Evolutionary conservation across 2,113 vertebrate species (phyloP).

Genomic region (Zingel zingel): DNA sequence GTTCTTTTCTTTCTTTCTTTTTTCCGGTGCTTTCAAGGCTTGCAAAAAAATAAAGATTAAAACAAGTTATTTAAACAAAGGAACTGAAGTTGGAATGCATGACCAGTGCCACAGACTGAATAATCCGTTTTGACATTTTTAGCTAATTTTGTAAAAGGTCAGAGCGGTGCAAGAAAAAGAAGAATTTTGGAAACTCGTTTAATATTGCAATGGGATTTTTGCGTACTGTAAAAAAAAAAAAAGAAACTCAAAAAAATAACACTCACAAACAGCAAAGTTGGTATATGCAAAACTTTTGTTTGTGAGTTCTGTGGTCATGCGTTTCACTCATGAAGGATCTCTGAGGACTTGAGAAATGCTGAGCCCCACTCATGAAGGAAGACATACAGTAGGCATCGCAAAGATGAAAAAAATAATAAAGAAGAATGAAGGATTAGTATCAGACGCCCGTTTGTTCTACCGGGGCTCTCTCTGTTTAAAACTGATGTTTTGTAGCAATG

Average conservation of each 20-base stretch:
- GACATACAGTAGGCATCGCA: slow-evolving; percentile 33
- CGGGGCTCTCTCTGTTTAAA: slow-evolving; percentile 71
- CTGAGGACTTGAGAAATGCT: slow-evolving; percentile 68
- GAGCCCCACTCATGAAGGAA: slow-evolving; percentile 67
- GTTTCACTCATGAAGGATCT: slow-evolving; percentile 71
- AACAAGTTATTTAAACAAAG: slow-evolving; percentile 77
- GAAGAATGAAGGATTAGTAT: slow-evolving; percentile 69
- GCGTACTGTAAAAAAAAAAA: slow-evolving; percentile 57
- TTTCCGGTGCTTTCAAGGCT: slow-evolving; percentile 86
- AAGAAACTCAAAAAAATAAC: neutral
- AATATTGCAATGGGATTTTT: slow-evolving; percentile 69
- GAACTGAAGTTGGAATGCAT: slow-evolving; percentile 88
- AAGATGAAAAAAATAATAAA: slow-evolving; percentile 48
- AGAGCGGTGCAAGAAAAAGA: slow-evolving; percentile 54
- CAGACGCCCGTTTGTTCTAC: slow-evolving; percentile 60
- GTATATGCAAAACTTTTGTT: slow-evolving; percentile 77
- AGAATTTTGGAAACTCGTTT: slow-evolving; percentile 67
- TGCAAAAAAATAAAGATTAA: slow-evolving; percentile 87
- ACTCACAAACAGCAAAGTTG: slow-evolving; percentile 78
- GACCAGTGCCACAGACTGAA: slow-evolving; percentile 83
- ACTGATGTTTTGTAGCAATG: slow-evolving; percentile 82
- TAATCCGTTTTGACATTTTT: slow-evolving; percentile 79
- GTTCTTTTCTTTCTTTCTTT: slow-evolving; percentile 65
- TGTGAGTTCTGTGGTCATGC: slow-evolving; percentile 75
- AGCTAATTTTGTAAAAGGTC: slow-evolving; percentile 77